Evolutionary conservation across 2,888 invertebrate species (phyloP), one percentile per base, ranked within the genome.

Genomic region (Leucoma salicis): DNA sequence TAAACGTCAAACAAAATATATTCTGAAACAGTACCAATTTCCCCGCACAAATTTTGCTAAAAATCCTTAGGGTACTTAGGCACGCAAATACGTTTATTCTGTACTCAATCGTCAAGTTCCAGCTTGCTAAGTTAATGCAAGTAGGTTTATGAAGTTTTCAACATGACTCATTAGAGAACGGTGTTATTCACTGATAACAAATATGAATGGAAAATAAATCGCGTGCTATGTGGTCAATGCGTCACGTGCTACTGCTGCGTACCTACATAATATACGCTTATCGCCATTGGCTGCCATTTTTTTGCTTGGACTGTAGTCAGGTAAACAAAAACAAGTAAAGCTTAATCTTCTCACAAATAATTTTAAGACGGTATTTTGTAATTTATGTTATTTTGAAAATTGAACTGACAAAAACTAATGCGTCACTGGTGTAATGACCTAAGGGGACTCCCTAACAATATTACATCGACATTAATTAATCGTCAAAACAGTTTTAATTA

Each of bases 141-240:
- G 27, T 33, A 34, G 34, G 12, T 28, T 13, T 13, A 29, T 13
- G 29, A 7, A 29, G 41, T 39, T 49, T 27, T 27, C 24, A 14
- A 34, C 28, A 35, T 58, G 46, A 58, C 5, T 58, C 51, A 56
- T 31, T 31, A n/a, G 12, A 14, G 13, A 40, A 37, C 15, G 28
- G 15, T 35, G 25, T 46, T 51, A 44, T 49, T 54, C 38, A 44
- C 18, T 37, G 43, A 51, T 57, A 48, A 42, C 39, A 33, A 36
- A 38, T 39, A 46, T 47, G 31, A 56, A 57, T 47, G 44, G 46
- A 47, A 56, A 46, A 49, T 51, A 51, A 54, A 49, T 45, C 32
- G 29, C 18, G 46, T 41, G 42, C 24, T 13, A 29, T 29, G 29
- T 13, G 29, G 29, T 29, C 4, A 13, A 42, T 57, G 49, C 35